These are phyloP conservation scores for Sinotaia quadrata DNA, from an alignment of 2,888 invertebrate species.

Conservation along the genomic window DNA sequence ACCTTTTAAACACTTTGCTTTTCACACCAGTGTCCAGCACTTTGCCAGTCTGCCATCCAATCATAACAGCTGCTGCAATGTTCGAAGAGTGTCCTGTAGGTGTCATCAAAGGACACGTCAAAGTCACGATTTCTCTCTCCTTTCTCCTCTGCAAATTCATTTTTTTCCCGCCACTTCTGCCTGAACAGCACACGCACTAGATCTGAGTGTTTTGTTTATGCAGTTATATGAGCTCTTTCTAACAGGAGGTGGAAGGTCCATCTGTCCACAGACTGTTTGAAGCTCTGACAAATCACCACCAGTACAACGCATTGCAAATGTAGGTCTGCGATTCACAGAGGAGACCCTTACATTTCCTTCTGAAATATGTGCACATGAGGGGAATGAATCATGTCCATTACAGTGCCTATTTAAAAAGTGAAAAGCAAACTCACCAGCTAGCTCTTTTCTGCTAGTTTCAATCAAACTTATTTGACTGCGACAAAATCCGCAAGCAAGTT, in stretches of 20 bases:
- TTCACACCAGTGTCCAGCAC: background rate
- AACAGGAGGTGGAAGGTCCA: background rate
- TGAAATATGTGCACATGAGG: background rate
- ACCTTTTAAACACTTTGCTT: background rate
- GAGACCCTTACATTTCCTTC: slow-evolving; percentile 6
- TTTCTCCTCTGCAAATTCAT: background rate
- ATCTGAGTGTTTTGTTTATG: background rate
- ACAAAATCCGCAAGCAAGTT: slow-evolving; percentile 10
- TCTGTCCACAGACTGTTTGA: background rate
- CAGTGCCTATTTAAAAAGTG: slow-evolving; percentile 5
- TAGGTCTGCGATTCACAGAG: background rate
- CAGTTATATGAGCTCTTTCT: background rate
- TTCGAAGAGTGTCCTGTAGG: background rate
- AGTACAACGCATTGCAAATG: background rate
- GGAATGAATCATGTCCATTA: background rate
- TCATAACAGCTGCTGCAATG: background rate
- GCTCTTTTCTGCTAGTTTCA: slow-evolving; percentile 5
- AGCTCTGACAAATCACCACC: background rate
- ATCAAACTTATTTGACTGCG: background rate
- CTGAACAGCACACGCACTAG: background rate
- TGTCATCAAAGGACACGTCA: background rate
- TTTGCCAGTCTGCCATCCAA: background rate
- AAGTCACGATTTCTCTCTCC: background rate
- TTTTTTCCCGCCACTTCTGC: background rate
- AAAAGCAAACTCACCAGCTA: slow-evolving; percentile 9